phyloP scores from a whole-genome alignment of 2,797 vertebrate genomes.

The Platalea minor region DNA sequence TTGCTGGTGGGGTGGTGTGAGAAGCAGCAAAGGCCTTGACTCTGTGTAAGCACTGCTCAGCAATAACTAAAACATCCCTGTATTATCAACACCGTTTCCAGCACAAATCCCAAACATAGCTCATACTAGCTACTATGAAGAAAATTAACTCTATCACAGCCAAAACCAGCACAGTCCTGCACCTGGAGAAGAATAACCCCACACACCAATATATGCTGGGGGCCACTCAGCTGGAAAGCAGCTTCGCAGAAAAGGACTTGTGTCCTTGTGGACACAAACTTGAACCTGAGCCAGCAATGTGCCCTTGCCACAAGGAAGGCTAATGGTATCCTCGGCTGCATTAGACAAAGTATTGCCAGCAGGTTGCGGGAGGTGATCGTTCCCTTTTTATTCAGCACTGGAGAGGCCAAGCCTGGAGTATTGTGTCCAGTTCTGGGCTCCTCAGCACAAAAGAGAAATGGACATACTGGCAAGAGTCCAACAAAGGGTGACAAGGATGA shows the following conservation, averaged over 20 bases:
- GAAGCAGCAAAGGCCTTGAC: too few relatives aligned
- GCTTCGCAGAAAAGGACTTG: background rate
- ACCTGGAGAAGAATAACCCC: background rate
- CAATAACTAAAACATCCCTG: too few relatives aligned
- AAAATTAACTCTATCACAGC: too few relatives aligned
- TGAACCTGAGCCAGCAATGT: background rate
- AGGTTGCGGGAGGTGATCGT: background rate
- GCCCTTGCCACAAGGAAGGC: background rate
- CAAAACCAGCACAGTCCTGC: background rate
- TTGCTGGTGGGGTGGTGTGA: too few relatives aligned
- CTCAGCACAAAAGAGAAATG: background rate
- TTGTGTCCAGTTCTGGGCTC: background rate
- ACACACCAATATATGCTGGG: background rate
- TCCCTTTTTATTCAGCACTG: background rate
- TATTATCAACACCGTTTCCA: too few relatives aligned
- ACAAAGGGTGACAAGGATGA: background rate
- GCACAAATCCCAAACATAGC: too few relatives aligned
- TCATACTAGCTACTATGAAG: too few relatives aligned
- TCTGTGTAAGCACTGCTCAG: too few relatives aligned
- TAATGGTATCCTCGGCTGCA: background rate
- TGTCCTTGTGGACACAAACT: background rate
- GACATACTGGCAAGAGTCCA: background rate
- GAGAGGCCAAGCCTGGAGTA: background rate
- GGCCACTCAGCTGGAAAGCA: background rate
- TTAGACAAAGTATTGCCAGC: background rate